Evolutionary conservation across 2,113 vertebrate species (phyloP), one percentile per base, ranked within the genome.

Genomic region (Salvator merianae): DNA sequence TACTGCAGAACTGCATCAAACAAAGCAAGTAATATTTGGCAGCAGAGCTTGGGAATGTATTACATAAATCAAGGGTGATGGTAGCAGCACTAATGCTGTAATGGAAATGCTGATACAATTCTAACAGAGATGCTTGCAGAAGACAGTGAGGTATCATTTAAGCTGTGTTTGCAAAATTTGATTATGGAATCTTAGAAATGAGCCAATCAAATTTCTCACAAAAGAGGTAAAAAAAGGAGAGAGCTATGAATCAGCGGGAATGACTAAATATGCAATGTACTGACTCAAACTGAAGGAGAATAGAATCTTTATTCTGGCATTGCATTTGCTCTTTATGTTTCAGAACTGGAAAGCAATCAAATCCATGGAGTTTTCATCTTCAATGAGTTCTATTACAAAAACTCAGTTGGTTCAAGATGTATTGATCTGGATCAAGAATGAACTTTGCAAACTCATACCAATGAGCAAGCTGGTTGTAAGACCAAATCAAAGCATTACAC

Each of bases 381-480:
- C 78, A 91, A 88, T 90, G 92, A 93, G 82, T 84, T 93, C 82
- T 87, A 92, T 93, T 95, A 86, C 91, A 95, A 94, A 90, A 78
- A 84, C 83, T 94, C 90, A 86, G 1, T 90, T 90, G 63, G 88
- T 92, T 82, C 87, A 91, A 88, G 77, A 95, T 92, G 93, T 96
- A 95, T 95, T 93, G 95, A 95, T 94, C 88, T 89, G 83, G 93
- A 92, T 93, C 91, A 95, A 93, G 91, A 93, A 81, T 82, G 87
- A 94, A 90, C 87, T 91, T 93, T 92, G 91, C 86, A 94, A 92
- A 94, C 92, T 95, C 90, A 90, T 93, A 94, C 83, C 89, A 93
- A 94, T 94, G 84, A 94, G 77, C 68, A 78, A 90, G 90, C 91
- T 95, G 87, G 88, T 94, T 94, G 92, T 79, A 91, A 90, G 82